These are phyloP conservation scores for Rhyacophila evoluta DNA, from an alignment of 2,888 invertebrate genomes.

Conservation along the genomic window DNA sequence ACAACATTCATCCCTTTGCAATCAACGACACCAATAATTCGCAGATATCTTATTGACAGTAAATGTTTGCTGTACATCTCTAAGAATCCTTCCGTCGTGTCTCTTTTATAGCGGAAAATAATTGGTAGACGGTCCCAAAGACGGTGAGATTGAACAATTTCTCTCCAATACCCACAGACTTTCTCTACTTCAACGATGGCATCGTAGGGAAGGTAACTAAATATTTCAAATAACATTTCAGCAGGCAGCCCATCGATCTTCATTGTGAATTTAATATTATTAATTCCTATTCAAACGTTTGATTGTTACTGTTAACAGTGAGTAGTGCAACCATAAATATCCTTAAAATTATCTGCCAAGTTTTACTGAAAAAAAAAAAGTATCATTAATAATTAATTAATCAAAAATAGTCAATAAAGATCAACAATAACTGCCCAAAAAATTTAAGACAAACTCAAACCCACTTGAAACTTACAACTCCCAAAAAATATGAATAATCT, in stretches of 20 bases:
- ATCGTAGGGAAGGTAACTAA: constrained; percentile 62
- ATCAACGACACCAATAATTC: constrained; percentile 57
- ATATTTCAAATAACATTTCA: constrained; percentile 63
- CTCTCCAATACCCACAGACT: constrained; percentile 64
- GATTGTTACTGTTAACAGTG: no score
- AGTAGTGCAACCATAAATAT: no score
- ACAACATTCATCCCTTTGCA: constrained; percentile 61
- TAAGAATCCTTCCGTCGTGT: background rate
- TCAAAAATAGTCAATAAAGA: no score
- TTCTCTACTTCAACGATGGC: constrained; percentile 61
- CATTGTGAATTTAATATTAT: no score
- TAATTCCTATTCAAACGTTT: no score
- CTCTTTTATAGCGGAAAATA: background rate
- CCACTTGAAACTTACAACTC: no score
- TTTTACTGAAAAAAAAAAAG: no score
- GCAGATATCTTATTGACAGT: background rate
- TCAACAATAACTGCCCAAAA: no score
- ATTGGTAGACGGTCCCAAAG: constrained; percentile 1
- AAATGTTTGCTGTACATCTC: background rate
- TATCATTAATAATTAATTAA: no score
- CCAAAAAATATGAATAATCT: no score
- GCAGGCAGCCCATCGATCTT: constrained; percentile 60
- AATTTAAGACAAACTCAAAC: no score
- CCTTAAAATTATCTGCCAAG: no score
- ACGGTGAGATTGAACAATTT: constrained; percentile 55